Evolutionary conservation across 2,113 vertebrate species (phyloP).

Genomic region (Oncorhynchus clarkii): DNA sequence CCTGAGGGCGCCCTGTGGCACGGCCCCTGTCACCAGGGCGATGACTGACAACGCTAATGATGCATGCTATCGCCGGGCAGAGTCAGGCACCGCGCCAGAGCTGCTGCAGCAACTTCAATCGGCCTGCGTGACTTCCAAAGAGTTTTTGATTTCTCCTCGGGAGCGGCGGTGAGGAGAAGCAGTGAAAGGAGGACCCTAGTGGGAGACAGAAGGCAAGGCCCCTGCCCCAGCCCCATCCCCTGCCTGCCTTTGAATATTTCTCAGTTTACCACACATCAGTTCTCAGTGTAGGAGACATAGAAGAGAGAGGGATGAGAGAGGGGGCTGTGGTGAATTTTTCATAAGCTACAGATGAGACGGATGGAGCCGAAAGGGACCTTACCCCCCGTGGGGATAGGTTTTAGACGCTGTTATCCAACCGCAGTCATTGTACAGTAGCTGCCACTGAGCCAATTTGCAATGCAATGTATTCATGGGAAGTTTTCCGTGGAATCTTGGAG

Average conservation of each 20-base stretch:
- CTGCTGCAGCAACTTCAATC: conserved; percentile 70
- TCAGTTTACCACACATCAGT: conserved; percentile 60
- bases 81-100: conserved; percentile 56
- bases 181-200: conserved; percentile 50
- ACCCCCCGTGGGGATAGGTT: conserved; percentile 29
- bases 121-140: conserved; percentile 65
- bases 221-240: neutral
- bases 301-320: conserved; percentile 26
- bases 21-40: conserved; percentile 55
- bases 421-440: conserved; percentile 12
- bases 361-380: neutral
- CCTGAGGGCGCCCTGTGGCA: conserved; percentile 72
- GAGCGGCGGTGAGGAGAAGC: neutral
- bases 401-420: conserved; percentile 35
- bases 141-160: conserved; percentile 59
- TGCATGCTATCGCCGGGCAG: conserved; percentile 59
- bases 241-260: conserved; percentile 63
- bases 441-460: conserved; percentile 4
- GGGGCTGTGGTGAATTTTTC: conserved; percentile 58
- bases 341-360: conserved; percentile 37
- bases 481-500: neutral
- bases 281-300: conserved; percentile 51
- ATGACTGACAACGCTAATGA: conserved; percentile 81
- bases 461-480: conserved; percentile 23
- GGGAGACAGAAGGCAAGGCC: conserved; percentile 40